Base-by-base conservation (phyloP, 2,888 invertebrate genomes). In the Celastrina argiolus region DNA sequence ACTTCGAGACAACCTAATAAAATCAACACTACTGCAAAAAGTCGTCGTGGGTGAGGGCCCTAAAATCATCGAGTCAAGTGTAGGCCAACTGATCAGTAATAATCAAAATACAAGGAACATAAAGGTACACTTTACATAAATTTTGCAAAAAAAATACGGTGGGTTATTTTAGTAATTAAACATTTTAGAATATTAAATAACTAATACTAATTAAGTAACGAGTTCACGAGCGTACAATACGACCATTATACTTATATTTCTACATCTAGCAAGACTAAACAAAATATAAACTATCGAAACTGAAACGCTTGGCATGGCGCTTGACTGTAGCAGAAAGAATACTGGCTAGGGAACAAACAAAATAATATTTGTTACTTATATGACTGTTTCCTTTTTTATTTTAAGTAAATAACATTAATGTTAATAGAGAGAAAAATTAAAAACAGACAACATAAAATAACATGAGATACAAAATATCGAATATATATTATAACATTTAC, bases 181-280 rank as follows among this genome's bases (percentile, higher is more conserved):
- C 59, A 59, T 16, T 59, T 59, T 34, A 34, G 34, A 36, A 34
- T 51, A 5, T 28, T 59, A 61, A 61, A 61, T 61, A 61, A 61
- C 61, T 39, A 22, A 10, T 36, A 59, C 34, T 61, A 26, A 39
- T 39, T 61, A 61, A 61, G 61, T 61, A 61, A 31, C 58, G 58
- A 31, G 31, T 14, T 18, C 10, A 6, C 31, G n/a, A 28, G 28
- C 34, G 18, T 56, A 28, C 56, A 28, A 26, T 22, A 12, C 14
- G 10, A 18, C 26, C 26, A 56, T 31, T 31, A 18, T 36, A 10
- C 16, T 61, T 61, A 61, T 61, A 2, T 1, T 61, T 22, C 61
- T 61, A 61, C 10, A 61, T 22, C 61, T 61, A 61, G 61, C 61
- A 61, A 31, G 36, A 36, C 39, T 61, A 61, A 61, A 61, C 39